Base-by-base conservation (phyloP, 2,888 invertebrate genomes). In the Coecobrya sp. region DNA sequence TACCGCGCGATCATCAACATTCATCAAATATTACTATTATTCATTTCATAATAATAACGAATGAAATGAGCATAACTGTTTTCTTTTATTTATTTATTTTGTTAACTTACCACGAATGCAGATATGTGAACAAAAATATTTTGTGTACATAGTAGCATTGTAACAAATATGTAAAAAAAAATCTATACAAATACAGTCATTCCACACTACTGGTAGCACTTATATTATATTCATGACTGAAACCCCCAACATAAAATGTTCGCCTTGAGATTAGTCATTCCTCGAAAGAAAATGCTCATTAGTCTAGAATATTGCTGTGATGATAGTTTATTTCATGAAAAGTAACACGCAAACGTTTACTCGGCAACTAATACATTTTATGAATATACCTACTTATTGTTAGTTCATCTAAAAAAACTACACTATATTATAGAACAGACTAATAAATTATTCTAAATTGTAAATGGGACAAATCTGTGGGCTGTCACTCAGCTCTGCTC, bases 381-480 rank as follows among this genome's bases (percentile, higher is more conserved):
- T n/a, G 7, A 25, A 19, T 25, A 65, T n/a, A n/a, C n/a, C 7
- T 36, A 22, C 25, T 79, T 76, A 25, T 52, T 25, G 52, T 30
- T 81, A 81, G 81, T 52, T 81, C 81, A 27, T 55, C 55, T 27
- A 52, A 49, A 81, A 55, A 81, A 55, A 55, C 52, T 19, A 10
- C 22, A 30, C 30, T 81, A 30, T 27, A 59, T 59, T 55, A 22
- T 36, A 84, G 36, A 36, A 25, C 62, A 10, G 65, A 65, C 73
- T 87, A 73, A 88, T 88, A 81, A 89, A 89, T 82, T 82, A 82
- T 52, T 68, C n/a, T 62, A 22, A 52, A 79, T 82, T 79, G 79
- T 82, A 89, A 89, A 82, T 89, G 89, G 89, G 82, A 82, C 89
- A 88, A 55, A 19, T 65, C 62, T 84, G 65, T 84, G 27, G 81